These are phyloP conservation scores for Acanthosepion esculentum DNA, from an alignment of 2,888 invertebrate species.

Conservation along the genomic window DNA sequence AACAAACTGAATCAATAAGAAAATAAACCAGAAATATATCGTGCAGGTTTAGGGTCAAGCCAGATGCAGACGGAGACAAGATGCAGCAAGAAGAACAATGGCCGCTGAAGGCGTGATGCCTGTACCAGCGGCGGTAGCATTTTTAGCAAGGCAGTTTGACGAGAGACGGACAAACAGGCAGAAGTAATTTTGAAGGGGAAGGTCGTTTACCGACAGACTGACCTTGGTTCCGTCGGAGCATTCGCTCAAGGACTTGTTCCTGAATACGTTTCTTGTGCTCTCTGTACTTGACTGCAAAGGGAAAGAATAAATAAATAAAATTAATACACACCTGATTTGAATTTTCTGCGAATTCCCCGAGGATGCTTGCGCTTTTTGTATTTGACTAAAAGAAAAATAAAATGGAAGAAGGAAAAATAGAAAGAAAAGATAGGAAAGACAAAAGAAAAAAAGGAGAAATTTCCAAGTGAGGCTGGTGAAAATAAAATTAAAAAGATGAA, in stretches of 20 bases:
- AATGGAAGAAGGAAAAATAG: neutral
- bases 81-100: neutral
- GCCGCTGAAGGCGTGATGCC: neutral
- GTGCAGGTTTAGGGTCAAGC: neutral
- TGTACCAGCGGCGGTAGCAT: neutral
- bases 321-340: neutral
- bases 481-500: too few relatives aligned
- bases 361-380: neutral
- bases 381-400: neutral
- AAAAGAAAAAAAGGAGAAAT: too few relatives aligned
- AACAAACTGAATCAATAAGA: neutral
- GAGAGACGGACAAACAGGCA: neutral
- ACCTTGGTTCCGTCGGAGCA: slow-evolving; percentile 11
- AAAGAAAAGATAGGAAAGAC: neutral
- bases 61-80: neutral
- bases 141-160: neutral
- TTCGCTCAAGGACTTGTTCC: slow-evolving; percentile 11
- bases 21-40: neutral
- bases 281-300: neutral
- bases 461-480: too few relatives aligned
- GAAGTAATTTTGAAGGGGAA: neutral
- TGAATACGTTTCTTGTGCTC: slow-evolving; percentile 14
- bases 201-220: slow-evolving; percentile 12
- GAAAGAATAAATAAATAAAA: neutral
- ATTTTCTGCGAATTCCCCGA: neutral